Conservation (phyloP, 2,113 vertebrate genomes). For the Aegotheles bennettii region DNA sequence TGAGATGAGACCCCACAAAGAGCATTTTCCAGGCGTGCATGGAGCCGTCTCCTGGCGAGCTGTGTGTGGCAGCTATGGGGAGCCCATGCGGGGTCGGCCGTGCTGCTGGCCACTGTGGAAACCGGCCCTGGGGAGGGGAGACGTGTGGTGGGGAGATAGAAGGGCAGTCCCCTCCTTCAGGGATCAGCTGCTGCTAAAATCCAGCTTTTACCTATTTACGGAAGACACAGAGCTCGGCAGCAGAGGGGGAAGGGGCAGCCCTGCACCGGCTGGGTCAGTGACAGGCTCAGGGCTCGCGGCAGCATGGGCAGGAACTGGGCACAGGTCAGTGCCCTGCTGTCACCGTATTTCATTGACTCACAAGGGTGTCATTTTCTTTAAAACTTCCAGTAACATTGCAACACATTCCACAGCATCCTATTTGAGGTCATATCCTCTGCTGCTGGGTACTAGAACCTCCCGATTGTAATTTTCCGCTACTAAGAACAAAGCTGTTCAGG, state of each 20-base stretch:
- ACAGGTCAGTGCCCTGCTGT: fast-evolving
- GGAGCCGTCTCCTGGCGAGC: fast-evolving
- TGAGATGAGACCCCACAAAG: neutral
- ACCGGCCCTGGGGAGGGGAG: too few relatives aligned
- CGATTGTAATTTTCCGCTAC: neutral
- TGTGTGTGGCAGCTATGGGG: fast-evolving
- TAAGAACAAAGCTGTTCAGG: neutral
- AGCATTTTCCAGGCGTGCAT: fast-evolving
- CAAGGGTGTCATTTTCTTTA: neutral
- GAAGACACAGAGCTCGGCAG: fast-evolving
- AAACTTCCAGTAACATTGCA: neutral
- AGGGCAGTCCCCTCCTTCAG: neutral
- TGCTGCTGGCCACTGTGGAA: too few relatives aligned
- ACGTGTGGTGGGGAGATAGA: too few relatives aligned
- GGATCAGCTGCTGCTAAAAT: fast-evolving
- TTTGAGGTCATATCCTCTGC: neutral
- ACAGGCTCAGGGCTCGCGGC: neutral
- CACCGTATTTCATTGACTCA: neutral
- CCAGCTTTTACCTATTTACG: fast-evolving
- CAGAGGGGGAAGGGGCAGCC: too few relatives aligned
- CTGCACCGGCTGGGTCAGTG: too few relatives aligned
- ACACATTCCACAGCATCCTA: neutral
- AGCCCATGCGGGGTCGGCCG: fast-evolving
- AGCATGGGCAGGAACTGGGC: neutral
- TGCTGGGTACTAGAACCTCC: neutral